A percentile compares a stretch with the other conserved stretches of the same genome.
phyloP scores from a whole-genome alignment of 2,888 invertebrate genomes.

The Rotaria socialis region DNA sequence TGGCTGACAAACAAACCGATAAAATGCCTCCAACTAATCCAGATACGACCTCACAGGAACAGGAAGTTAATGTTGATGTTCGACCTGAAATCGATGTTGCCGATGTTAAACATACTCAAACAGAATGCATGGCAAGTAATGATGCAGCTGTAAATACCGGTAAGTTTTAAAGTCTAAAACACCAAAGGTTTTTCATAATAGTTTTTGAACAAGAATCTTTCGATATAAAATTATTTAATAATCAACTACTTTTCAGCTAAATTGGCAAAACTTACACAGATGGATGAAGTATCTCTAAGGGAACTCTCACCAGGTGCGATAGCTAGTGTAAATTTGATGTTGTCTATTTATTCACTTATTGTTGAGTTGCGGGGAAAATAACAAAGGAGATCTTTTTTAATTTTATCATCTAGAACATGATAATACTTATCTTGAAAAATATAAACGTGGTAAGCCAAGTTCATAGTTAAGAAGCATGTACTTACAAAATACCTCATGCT shows the following conservation, averaged over 20 bases:
- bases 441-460: not conserved
- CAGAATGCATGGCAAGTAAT: not conserved
- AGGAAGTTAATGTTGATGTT: not conserved
- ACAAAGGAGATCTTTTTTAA: not conserved
- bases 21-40: not conserved
- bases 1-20: not conserved
- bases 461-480: not conserved
- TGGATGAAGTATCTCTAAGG: not conserved
- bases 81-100: not conserved
- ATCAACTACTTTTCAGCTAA: not conserved
- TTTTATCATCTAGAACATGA: not conserved
- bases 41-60: not conserved
- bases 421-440: not conserved
- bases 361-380: not conserved
- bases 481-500: not conserved
- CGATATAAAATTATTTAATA: not conserved
- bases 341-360: not conserved
- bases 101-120: not conserved
- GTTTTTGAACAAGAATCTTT: too few relatives aligned
- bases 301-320: not conserved
- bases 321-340: not conserved
- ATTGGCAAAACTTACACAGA: not conserved
- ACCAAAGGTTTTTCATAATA: too few relatives aligned
- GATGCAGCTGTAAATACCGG: conserved; percentile 29
- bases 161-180: not conserved